Evolutionary conservation across 2,797 vertebrate species (phyloP), one percentile per base, ranked within the genome.

Genomic region (Parotocinclus haroldoi): DNA sequence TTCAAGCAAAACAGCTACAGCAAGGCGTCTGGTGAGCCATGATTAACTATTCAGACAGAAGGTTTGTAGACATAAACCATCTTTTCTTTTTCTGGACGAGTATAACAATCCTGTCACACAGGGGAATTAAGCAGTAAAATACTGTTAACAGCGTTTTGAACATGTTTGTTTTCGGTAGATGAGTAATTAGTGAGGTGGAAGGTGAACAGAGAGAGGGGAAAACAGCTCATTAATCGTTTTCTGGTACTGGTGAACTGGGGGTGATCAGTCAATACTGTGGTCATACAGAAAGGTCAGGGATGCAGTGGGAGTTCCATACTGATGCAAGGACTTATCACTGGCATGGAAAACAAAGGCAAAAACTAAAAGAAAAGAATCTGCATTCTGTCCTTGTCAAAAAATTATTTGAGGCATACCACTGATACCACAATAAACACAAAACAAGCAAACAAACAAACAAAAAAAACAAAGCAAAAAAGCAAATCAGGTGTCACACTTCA

Each of bases 281-380:
- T 72, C 69, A 42, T 37, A 60, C 62, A 57, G 13, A 75, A 78
- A 77, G 77, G 73, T 79, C 73, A 79, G 40, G 49, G 17, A 39
- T 68, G 49, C 58, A 48, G 39, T 68, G 63, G 68, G 73, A 71
- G 61, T 81, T 81, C 82, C 80, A 82, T 79, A 27, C 27, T 27
- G 27, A 27, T 27, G 27, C 5, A 27, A 5, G 27, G 27, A 27
- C 27, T 27, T 27, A 27, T 27, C 27, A 27, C 27, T 5, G 5
- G 27, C 27, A 27, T 27, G 27, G 67, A 73, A 68, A 66, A 66
- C 27, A 76, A 44, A 42, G 48, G 73, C 71, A 71, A 80, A 54
- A 74, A 71, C 66, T 18, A 54, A 62, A 52, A 60, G 60, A 59
- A 58, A 49, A 69, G 39, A 71, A 72, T 71, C 14, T 2, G 27